Conservation (phyloP, 2,113 vertebrate species). For the Caranx melampygus region DNA sequence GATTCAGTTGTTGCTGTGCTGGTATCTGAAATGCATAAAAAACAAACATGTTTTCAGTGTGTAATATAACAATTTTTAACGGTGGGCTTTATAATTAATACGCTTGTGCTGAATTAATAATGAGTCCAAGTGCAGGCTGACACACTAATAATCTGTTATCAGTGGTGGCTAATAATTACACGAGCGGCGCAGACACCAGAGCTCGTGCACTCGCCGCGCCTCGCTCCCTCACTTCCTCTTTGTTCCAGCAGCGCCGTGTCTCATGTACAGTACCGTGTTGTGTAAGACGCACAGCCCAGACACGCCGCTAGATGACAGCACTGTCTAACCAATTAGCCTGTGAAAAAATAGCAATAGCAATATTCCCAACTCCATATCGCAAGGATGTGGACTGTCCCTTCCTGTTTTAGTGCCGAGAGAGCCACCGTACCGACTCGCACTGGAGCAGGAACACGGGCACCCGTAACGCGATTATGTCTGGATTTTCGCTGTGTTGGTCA, state of each 20-base stretch:
- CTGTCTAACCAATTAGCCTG: slow-evolving; percentile 69
- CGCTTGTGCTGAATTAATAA: not conserved
- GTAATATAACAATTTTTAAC: not conserved
- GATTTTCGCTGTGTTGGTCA: slow-evolving; percentile 56
- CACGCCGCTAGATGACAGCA: slow-evolving; percentile 85
- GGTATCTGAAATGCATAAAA: not conserved
- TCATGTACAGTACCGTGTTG: slow-evolving; percentile 16
- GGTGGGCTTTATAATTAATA: not conserved
- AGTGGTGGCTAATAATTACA: not conserved
- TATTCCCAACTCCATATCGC: slow-evolving; percentile 80
- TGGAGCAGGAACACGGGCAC: slow-evolving; percentile 78
- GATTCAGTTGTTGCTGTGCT: too few species aligned
- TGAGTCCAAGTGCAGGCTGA: not conserved
- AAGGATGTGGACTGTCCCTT: slow-evolving; percentile 87
- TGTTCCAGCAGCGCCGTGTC: slow-evolving; percentile 35
- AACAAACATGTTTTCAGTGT: not conserved
- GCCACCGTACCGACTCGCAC: slow-evolving; percentile 80
- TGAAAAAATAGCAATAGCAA: slow-evolving; percentile 63
- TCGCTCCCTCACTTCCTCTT: slow-evolving; percentile 35
- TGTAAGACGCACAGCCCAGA: slow-evolving; percentile 48
- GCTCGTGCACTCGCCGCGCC: not conserved
- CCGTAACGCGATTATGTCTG: slow-evolving; percentile 79
- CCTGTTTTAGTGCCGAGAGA: slow-evolving; percentile 86
- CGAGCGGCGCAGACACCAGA: not conserved
- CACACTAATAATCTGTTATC: too few species aligned